Evolutionary conservation across 2,797 vertebrate species (phyloP).

Genomic region (Triplophysa yarkandensis): DNA sequence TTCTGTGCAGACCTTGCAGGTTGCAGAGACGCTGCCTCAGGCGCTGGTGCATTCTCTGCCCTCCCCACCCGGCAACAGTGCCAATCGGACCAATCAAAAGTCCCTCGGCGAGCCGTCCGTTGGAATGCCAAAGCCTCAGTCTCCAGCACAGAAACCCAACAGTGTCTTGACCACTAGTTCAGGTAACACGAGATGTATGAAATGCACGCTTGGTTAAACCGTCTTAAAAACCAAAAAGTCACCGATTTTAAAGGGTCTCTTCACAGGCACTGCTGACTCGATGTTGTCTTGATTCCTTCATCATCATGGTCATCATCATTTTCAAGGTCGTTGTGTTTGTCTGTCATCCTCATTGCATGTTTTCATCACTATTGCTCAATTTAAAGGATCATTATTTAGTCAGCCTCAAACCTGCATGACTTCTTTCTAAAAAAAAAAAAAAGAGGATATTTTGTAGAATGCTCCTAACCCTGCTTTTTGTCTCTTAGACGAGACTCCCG

Average conservation of each 20-base stretch:
- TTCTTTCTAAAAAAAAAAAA: too few relatives aligned
- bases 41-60: conserved; percentile 68
- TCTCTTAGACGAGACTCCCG: conserved; percentile 79
- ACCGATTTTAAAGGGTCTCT: conserved; percentile 15
- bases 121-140: conserved; percentile 64
- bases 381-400: too few relatives aligned
- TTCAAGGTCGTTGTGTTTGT: conserved; percentile 48
- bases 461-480: too few relatives aligned
- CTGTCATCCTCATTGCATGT: conserved; percentile 58
- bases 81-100: conserved; percentile 72
- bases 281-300: conserved; percentile 21
- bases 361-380: not conserved
- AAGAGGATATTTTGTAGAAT: too few relatives aligned
- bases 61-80: conserved; percentile 71
- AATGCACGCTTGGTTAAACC: not conserved
- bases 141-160: conserved; percentile 67
- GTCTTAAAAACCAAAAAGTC: not conserved
- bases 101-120: conserved; percentile 65
- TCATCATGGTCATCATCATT: conserved; percentile 46
- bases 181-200: conserved; percentile 74
- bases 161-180: conserved; percentile 65
- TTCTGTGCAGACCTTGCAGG: conserved; percentile 65
- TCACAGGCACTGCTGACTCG: conserved; percentile 29
- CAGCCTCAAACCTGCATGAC: too few relatives aligned
- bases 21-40: conserved; percentile 66